Percentiles rank a stretch among this genome's conserved stretches.
phyloP scores from a whole-genome alignment of 2,797 vertebrate genomes.

The Danio albolineatus region DNA sequence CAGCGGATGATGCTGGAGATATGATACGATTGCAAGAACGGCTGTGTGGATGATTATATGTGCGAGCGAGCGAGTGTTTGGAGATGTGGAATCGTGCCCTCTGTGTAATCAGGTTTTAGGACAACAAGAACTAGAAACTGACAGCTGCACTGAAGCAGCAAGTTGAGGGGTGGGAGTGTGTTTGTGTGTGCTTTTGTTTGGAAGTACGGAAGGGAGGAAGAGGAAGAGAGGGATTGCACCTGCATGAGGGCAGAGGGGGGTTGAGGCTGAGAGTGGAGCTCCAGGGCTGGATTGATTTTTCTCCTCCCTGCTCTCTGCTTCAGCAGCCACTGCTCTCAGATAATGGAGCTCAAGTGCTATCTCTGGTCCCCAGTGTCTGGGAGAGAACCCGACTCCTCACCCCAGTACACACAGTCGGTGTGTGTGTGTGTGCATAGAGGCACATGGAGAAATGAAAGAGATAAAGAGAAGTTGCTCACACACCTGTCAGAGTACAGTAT shows the following conservation, averaged over 20 bases:
- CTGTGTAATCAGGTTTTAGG: conserved; percentile 46
- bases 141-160: conserved; percentile 24
- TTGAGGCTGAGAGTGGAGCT: conserved; percentile 45
- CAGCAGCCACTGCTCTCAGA: conserved; percentile 49
- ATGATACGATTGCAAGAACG: conserved; percentile 32
- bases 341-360: conserved; percentile 60
- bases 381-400: conserved; percentile 48
- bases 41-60: conserved; percentile 22
- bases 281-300: conserved; percentile 53
- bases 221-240: conserved; percentile 47
- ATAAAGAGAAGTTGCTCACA: conserved; percentile 28
- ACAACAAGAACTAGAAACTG: conserved; percentile 39
- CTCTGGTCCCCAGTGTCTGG: conserved; percentile 53
- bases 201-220: conserved; percentile 19
- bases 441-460: conserved; percentile 11
- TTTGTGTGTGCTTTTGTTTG: conserved; percentile 25
- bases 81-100: conserved; percentile 38
- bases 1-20: conserved; percentile 34
- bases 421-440: conserved; percentile 20
- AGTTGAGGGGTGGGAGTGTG: conserved; percentile 16
- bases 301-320: conserved; percentile 39
- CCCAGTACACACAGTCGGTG: conserved; percentile 32
- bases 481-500: conserved; percentile 43
- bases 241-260: conserved; percentile 25
- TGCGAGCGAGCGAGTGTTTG: background rate